Base-by-base conservation (phyloP, 2,797 vertebrate species). In the Chelidonichthys spinosus region DNA sequence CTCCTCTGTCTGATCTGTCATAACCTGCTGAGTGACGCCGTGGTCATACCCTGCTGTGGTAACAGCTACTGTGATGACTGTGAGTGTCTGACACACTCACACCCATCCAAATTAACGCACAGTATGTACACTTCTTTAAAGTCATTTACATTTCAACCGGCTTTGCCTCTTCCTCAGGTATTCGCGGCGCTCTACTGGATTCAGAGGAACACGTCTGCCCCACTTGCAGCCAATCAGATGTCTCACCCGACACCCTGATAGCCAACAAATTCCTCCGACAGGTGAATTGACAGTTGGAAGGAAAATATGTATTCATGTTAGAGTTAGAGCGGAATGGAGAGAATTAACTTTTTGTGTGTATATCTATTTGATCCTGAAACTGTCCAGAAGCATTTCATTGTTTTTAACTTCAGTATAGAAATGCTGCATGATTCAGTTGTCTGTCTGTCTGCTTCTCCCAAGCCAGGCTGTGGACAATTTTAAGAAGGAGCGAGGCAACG, bases 51-150 rank as follows among this genome's bases (percentile, higher is more conserved):
- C 73, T 99, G 98, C 93, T 99, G 98, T 81, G 97, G 96, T 79
- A 98, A 98, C 93, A 99, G 97, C 92, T 99, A 99, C 55, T 99
- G 98, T 79, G 98, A 99, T 11, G 98, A 99, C 87, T 99, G 98
- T 99, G 92, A 97, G 98, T 92, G 54, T 64, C 46, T 11, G 11
- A 63, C 65, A 9, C 18, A 25, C 25, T 35, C 39, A 37, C 67
- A 56, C 4, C 35, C 6, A 7, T 14, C 4, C 9, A 67, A 8
- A 59, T 17, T 43, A 17, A 66, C 14, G 1, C 2, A 25, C 25
- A 25, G 25, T 44, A 60, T 44, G 11, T 18, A 14, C 39, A 17
- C 6, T 17, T 58, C 15, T 11, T 42, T 9, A n/a, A 50, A 25
- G 10, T 52, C 62, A 15, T 62, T 66, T 14, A 56, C 55, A 43